A percentile compares a stretch with the other conserved stretches of the same genome.
Conservation (phyloP, 2,888 invertebrate species). For the Hydropsyche betteni region DNA sequence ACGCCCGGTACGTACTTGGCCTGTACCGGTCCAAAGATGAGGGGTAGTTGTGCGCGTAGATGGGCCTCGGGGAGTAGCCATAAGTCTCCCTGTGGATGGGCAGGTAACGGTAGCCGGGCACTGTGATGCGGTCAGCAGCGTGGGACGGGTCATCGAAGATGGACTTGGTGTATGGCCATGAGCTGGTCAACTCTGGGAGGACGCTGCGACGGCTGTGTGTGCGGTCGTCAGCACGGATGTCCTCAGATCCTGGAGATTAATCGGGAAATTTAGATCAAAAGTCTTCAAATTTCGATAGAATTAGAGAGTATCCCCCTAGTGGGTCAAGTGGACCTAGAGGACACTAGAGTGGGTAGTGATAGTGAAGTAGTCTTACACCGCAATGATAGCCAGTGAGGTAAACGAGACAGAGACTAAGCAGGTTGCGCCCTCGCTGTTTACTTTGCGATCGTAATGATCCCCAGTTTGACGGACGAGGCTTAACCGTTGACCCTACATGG, state of each 20-base stretch:
- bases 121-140: constrained; percentile 84
- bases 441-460: too few relatives aligned
- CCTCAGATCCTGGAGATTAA: constrained; percentile 78
- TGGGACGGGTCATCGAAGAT: constrained; percentile 86
- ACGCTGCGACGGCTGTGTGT: constrained; percentile 80
- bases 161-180: constrained; percentile 83
- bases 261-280: too few relatives aligned
- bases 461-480: too few relatives aligned
- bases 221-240: constrained; percentile 88
- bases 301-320: too few relatives aligned
- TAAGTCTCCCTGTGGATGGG: constrained; percentile 90
- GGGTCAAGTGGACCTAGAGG: too few relatives aligned
- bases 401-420: too few relatives aligned
- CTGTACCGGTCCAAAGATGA: constrained; percentile 78
- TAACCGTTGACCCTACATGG: too few relatives aligned
- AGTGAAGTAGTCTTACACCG: too few relatives aligned
- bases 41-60: constrained; percentile 87
- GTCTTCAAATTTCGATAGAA: too few relatives aligned
- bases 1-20: constrained; percentile 78
- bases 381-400: too few relatives aligned
- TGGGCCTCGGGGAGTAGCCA: constrained; percentile 87
- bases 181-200: constrained; percentile 76
- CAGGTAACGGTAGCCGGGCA: constrained; percentile 89
- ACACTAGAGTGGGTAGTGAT: too few relatives aligned
- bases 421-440: too few relatives aligned